phyloP scores from a whole-genome alignment of 2,113 vertebrate genomes.

The Limanda limanda region DNA sequence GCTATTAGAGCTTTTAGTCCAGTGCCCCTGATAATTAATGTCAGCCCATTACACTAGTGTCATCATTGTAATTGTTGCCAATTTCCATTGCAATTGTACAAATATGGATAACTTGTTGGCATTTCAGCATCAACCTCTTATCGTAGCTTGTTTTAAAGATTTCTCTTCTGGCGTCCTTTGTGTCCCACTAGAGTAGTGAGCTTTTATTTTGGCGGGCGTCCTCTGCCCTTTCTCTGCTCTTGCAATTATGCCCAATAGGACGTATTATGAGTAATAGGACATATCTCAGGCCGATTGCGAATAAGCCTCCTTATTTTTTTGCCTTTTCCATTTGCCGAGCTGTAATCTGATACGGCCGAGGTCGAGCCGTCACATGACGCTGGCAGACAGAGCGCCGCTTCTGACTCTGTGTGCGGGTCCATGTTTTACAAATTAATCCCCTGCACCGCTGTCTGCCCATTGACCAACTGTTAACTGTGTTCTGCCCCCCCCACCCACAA shows the following conservation, averaged over 20 bases:
- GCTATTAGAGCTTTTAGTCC: too few species aligned
- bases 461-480: constrained; percentile 61
- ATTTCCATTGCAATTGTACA: too few species aligned
- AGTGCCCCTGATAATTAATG: too few species aligned
- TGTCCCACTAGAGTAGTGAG: too few species aligned
- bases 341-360: constrained; percentile 48
- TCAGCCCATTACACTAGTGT: too few species aligned
- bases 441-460: constrained; percentile 39
- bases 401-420: not conserved
- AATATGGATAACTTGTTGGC: too few species aligned
- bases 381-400: constrained; percentile 14
- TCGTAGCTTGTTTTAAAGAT: too few species aligned
- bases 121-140: too few species aligned
- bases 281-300: constrained; percentile 23
- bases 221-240: not conserved
- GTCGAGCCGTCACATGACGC: constrained; percentile 6
- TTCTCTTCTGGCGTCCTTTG: too few species aligned
- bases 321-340: constrained; percentile 32
- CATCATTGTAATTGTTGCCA: too few species aligned
- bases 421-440: constrained; percentile 62
- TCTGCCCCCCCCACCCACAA: constrained; percentile 20
- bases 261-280: constrained; percentile 37
- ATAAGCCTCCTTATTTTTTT: constrained; percentile 39
- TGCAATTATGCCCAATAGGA: not conserved
- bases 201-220: too few species aligned